Evolutionary conservation across 2,797 vertebrate species (phyloP).

Genomic region (Malacoctenus gilli): DNA sequence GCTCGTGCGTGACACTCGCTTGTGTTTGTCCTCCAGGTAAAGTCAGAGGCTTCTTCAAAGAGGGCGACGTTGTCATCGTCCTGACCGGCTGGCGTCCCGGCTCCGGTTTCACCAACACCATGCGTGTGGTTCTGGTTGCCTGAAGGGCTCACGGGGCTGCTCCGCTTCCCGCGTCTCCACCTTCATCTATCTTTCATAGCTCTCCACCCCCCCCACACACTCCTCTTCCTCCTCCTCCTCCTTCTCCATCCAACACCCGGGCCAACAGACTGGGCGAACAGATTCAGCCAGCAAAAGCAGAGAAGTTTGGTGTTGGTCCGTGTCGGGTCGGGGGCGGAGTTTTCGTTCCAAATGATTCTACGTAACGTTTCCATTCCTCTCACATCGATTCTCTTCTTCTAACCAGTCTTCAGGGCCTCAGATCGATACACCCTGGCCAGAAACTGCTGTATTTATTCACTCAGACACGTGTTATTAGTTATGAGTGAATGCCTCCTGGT

Average conservation of each 20-base stretch:
- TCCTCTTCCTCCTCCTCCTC: constrained; percentile 39
- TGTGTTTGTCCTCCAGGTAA: constrained; percentile 83
- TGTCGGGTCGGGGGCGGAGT: constrained; percentile 26
- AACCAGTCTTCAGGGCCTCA: constrained; percentile 58
- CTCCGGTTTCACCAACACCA: constrained; percentile 98
- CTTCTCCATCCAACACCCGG: constrained; percentile 19
- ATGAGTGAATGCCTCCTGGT: constrained; percentile 41
- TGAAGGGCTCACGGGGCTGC: constrained; percentile 66
- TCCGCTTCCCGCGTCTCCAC: constrained; percentile 35
- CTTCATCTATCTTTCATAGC: constrained; percentile 55
- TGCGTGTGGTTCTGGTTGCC: constrained; percentile 93
- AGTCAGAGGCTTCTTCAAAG: constrained; percentile 94
- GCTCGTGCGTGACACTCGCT: too few relatives aligned
- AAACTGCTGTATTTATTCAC: constrained; percentile 67
- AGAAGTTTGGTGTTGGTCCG: not conserved
- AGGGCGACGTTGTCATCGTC: constrained; percentile 90
- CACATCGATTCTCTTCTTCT: constrained; percentile 23
- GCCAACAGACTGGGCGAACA: constrained; percentile 36
- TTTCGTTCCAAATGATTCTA: constrained; percentile 33
- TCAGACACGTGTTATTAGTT: constrained; percentile 24
- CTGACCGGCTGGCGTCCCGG: constrained; percentile 97
- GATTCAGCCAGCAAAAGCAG: constrained; percentile 30
- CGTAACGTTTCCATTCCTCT: constrained; percentile 51
- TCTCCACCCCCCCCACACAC: constrained; percentile 25
- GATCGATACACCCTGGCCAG: constrained; percentile 48